phyloP scores from a whole-genome alignment of 2,797 vertebrate genomes.

The Cyprinodon diabolis region DNA sequence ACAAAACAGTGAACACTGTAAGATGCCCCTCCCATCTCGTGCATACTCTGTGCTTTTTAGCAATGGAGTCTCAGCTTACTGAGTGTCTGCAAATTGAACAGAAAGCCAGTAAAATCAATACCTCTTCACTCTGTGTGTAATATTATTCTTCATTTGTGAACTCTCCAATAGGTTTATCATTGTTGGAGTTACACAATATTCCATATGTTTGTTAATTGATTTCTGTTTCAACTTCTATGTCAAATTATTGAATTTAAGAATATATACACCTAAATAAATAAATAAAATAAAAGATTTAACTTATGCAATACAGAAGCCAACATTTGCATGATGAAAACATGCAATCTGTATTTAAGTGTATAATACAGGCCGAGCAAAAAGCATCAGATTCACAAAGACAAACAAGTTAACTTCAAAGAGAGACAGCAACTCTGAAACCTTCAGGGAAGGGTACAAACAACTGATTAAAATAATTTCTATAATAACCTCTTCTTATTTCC shows the following conservation, averaged over 20 bases:
- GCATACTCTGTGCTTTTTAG: too few relatives aligned
- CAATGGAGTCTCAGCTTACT: too few relatives aligned
- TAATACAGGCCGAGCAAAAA: too few relatives aligned
- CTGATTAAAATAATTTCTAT: not conserved
- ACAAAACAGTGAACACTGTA: too few relatives aligned
- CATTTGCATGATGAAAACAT: too few relatives aligned
- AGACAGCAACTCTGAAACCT: not conserved
- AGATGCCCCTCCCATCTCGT: too few relatives aligned
- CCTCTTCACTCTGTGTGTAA: constrained; percentile 25
- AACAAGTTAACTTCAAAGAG: not conserved
- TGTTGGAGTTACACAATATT: constrained; percentile 12
- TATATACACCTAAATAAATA: too few relatives aligned
- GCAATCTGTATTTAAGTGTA: too few relatives aligned
- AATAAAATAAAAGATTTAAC: not conserved
- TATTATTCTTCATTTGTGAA: constrained; percentile 13
- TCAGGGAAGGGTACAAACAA: not conserved
- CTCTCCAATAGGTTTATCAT: constrained; percentile 11
- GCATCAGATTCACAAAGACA: too few relatives aligned
- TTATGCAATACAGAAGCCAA: too few relatives aligned
- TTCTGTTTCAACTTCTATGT: constrained; percentile 1
- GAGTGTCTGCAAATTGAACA: constrained; percentile 26
- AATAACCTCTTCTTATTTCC: not conserved
- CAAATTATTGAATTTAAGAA: constrained; percentile 6
- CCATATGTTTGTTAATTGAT: not conserved
- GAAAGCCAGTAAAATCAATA: constrained; percentile 41